These are phyloP conservation scores for rabbit (Oryctolagus cuniculus) DNA, from an alignment of 2,113 vertebrate genomes.

Conservation along the genomic window mOryCun1.1 NC_091432.1:95293501-95294000, in stretches of 20 bases:
- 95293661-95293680: neutral
- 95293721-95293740: neutral
- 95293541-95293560: neutral
- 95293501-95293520: neutral
- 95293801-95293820: neutral
- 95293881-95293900: neutral
- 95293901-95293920: neutral
- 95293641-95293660: neutral
- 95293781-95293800: neutral
- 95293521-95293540: neutral
- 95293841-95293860: neutral
- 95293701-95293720: conserved; percentile 13
- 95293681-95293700: neutral
- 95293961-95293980: neutral
- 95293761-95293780: neutral
- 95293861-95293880: neutral
- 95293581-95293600: neutral
- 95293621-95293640: neutral
- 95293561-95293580: neutral
- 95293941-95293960: neutral
- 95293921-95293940: neutral
- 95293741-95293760: neutral
- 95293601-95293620: neutral
- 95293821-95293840: neutral
- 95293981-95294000: neutral